A percentile compares a stretch with the other conserved stretches of the same genome.
Evolutionary conservation across 2,888 invertebrate genomes (phyloP).

Genomic region (Erynnis tages): DNA sequence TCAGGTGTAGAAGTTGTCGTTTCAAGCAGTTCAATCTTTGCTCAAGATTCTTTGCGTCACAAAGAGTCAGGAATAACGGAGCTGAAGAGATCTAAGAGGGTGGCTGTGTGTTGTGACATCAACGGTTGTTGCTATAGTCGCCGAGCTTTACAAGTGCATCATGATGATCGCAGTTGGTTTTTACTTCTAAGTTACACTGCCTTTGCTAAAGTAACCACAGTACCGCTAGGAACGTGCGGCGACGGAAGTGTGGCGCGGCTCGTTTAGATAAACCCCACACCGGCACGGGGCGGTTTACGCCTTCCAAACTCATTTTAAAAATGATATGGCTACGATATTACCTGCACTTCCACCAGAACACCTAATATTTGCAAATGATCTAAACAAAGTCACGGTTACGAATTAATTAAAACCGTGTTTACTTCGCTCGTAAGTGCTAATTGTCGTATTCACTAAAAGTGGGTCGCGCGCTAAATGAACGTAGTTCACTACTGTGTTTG

Average conservation of each 20-base stretch:
- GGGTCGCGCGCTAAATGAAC: neutral
- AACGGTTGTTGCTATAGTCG: too few relatives aligned
- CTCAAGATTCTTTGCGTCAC: too few relatives aligned
- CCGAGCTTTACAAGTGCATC: too few relatives aligned
- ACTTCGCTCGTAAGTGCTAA: slow-evolving; percentile 9
- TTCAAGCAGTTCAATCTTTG: too few relatives aligned
- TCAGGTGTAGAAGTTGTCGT: too few relatives aligned
- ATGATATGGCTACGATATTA: slow-evolving; percentile 21
- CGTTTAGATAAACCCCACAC: slow-evolving; percentile 7
- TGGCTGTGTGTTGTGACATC: too few relatives aligned
- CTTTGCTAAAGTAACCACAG: too few relatives aligned
- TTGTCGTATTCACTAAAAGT: neutral
- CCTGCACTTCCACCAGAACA: slow-evolving; percentile 8
- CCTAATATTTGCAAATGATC: slow-evolving; percentile 2
- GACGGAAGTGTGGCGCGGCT: neutral
- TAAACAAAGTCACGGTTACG: slow-evolving; percentile 9
- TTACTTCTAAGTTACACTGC: too few relatives aligned
- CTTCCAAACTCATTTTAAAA: slow-evolving; percentile 18
- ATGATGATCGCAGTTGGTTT: too few relatives aligned
- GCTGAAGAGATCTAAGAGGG: too few relatives aligned
- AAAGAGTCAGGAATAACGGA: too few relatives aligned
- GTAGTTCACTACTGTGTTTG: neutral
- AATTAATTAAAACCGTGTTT: slow-evolving; percentile 23
- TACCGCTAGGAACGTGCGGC: neutral
- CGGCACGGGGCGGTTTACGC: slow-evolving; percentile 7